These are phyloP conservation scores for Drosophila quadrilineata DNA, from an alignment of 1,140 invertebrate genomes.

Conservation along the genomic window DNA sequence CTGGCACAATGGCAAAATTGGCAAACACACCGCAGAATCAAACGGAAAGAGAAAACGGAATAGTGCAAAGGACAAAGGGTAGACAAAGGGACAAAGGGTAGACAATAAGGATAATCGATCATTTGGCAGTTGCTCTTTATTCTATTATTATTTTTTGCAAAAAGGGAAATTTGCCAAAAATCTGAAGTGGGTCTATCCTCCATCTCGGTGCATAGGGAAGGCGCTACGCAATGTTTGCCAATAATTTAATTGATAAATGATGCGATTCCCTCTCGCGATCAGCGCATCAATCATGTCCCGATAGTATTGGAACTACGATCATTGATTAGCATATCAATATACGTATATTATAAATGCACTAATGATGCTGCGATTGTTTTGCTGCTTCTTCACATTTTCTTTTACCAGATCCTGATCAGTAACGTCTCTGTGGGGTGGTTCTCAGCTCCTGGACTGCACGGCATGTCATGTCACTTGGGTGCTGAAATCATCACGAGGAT, in stretches of 20 bases:
- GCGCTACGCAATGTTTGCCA: slow-evolving; percentile 78
- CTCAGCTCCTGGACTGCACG: slow-evolving; percentile 19
- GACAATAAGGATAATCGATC: slow-evolving; percentile 70
- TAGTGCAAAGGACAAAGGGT: no score
- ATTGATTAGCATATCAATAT: slow-evolving; percentile 76
- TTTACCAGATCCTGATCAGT: slow-evolving; percentile 30
- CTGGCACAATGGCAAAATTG: slow-evolving; percentile 49
- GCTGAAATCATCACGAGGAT: slow-evolving; percentile 75
- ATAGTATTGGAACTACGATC: no score
- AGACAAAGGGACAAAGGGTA: slow-evolving; percentile 3
- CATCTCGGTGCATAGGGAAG: slow-evolving; percentile 46
- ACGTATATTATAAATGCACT: slow-evolving; percentile 62
- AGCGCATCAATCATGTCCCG: slow-evolving; percentile 74
- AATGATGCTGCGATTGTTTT: slow-evolving; percentile 75
- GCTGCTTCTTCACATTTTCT: slow-evolving; percentile 22
- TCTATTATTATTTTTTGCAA: slow-evolving; percentile 27
- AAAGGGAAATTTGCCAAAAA: slow-evolving; percentile 38
- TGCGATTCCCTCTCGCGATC: slow-evolving; percentile 70
- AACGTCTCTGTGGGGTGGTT: slow-evolving; percentile 47
- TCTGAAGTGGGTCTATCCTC: slow-evolving; percentile 14
- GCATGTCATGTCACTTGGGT: slow-evolving; percentile 51
- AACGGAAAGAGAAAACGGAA: slow-evolving; percentile 1
- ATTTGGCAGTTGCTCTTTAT: slow-evolving; percentile 59
- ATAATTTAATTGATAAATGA: slow-evolving; percentile 81
- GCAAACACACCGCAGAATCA: slow-evolving; percentile 68